Evolutionary conservation across 2,113 vertebrate genomes (phyloP).

Genomic region (Megaceryle torquata): DNA sequence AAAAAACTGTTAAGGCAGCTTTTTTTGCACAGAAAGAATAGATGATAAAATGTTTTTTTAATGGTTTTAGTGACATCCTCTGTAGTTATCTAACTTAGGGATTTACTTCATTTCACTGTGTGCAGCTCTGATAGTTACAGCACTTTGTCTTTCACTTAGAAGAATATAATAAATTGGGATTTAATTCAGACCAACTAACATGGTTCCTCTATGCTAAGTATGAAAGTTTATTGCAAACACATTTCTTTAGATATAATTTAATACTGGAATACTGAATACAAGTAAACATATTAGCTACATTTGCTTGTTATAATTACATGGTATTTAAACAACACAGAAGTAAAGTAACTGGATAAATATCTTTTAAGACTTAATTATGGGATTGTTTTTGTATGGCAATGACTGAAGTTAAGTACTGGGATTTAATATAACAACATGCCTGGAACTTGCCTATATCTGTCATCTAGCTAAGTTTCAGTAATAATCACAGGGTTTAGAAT

Average conservation of each 20-base stretch:
- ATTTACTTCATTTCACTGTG: not conserved
- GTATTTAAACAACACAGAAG: not conserved
- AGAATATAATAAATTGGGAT: conserved; percentile 11
- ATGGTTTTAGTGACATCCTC: not conserved
- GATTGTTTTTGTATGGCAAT: not conserved
- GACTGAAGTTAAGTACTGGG: not conserved
- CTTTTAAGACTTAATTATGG: not conserved
- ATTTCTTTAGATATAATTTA: not conserved
- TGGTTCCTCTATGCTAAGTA: conserved; percentile 33
- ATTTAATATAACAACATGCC: not conserved
- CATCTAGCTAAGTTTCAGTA: not conserved
- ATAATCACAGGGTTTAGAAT: not conserved
- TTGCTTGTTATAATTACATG: conserved; percentile 14
- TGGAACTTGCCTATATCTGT: not conserved
- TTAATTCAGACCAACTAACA: conserved; percentile 30
- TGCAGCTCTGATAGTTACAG: not conserved
- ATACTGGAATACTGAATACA: not conserved
- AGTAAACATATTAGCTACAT: not conserved
- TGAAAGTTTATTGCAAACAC: not conserved
- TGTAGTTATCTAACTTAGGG: not conserved
- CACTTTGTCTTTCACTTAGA: not conserved
- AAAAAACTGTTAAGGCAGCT: not conserved
- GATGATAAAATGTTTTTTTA: not conserved
- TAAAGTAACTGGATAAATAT: not conserved
- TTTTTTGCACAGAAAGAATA: not conserved